A percentile compares a stretch with the other conserved stretches of the same genome.
phyloP scores from a whole-genome alignment of 2,113 vertebrate species.

The Anhinga rufa region DNA sequence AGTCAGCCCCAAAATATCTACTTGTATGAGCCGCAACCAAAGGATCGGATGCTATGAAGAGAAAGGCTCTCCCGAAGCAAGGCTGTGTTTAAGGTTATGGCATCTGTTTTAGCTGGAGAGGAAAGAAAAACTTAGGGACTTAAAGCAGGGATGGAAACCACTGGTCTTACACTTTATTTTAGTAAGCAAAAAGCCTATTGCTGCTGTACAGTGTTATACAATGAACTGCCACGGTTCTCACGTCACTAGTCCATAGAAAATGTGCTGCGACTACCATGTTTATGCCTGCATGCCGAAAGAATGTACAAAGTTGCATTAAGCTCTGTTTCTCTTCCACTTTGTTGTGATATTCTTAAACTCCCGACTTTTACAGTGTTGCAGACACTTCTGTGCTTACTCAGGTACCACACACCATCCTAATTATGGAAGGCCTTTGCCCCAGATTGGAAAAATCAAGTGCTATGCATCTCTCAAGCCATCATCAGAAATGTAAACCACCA shows the following conservation, averaged over 20 bases:
- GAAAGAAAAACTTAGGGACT: conserved; percentile 21
- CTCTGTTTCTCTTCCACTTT: background rate
- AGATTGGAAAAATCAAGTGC: background rate
- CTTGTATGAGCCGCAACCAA: background rate
- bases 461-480: background rate
- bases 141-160: conserved; percentile 48
- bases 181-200: conserved; percentile 50
- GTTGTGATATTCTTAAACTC: background rate
- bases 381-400: background rate
- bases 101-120: background rate
- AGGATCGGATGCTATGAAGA: background rate
- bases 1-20: background rate
- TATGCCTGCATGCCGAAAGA: conserved; percentile 19
- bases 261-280: background rate
- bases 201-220: conserved; percentile 22
- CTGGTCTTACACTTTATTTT: conserved; percentile 37
- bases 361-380: background rate
- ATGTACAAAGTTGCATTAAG: conserved; percentile 12
- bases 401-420: background rate
- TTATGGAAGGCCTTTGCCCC: background rate
- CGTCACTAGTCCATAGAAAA: conserved; percentile 40
- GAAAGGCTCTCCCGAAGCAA: background rate
- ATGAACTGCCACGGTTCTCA: conserved; percentile 15
- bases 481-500: background rate
- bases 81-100: background rate